Evolutionary conservation across 2,113 vertebrate genomes (phyloP).

Genomic region (Larimichthys polyactis): DNA sequence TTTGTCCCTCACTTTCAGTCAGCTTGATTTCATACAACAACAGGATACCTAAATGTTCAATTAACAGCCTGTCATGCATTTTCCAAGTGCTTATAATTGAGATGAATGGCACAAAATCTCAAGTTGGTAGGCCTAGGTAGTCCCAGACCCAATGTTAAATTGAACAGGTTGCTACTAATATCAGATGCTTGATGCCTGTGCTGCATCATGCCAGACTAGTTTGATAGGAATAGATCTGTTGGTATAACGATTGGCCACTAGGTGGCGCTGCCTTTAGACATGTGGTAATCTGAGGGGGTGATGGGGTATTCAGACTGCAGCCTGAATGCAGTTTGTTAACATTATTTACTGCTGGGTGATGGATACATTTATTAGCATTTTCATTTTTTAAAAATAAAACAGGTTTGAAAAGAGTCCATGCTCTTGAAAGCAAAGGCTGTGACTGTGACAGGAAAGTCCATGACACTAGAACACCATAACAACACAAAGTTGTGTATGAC

Average conservation of each 20-base stretch:
- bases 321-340: neutral
- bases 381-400: too few relatives aligned
- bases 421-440: too few relatives aligned
- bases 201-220: neutral
- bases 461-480: neutral
- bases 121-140: too few relatives aligned
- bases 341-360: neutral
- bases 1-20: neutral
- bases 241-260: neutral
- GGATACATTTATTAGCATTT: too few relatives aligned
- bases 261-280: neutral
- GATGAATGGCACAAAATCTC: neutral
- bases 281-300: neutral
- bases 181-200: neutral
- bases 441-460: too few relatives aligned
- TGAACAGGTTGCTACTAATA: neutral
- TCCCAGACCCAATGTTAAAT: neutral
- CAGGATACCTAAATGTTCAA: neutral
- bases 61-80: neutral
- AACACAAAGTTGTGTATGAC: neutral
- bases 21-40: neutral
- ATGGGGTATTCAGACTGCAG: neutral
- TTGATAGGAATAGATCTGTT: neutral
- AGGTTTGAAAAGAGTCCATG: too few relatives aligned
- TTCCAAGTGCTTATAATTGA: neutral